Conservation (phyloP, 2,113 vertebrate genomes). For the Loxodonta africana region DNA sequence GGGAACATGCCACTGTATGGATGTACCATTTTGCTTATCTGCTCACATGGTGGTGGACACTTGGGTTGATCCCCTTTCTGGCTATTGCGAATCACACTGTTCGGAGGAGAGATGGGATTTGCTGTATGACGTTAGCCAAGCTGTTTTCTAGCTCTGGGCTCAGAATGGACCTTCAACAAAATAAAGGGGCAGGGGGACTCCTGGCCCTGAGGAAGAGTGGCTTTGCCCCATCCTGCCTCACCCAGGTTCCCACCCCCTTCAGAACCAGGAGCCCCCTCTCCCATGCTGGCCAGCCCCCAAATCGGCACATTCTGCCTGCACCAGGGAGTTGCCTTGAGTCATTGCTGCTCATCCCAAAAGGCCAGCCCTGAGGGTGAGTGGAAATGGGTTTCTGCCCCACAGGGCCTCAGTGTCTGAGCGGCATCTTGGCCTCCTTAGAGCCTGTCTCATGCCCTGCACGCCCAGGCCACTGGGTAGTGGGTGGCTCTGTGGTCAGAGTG, state of each 20-base stretch:
- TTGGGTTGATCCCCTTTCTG: fast-evolving
- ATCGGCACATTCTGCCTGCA: background rate
- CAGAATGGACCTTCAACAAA: background rate
- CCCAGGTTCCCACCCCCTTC: background rate
- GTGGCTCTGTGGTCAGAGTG: background rate
- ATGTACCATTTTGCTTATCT: background rate
- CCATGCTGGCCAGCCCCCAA: background rate
- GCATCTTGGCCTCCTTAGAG: background rate
- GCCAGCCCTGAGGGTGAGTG: fast-evolving
- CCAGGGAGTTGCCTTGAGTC: background rate
- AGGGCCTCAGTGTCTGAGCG: background rate
- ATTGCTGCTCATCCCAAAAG: background rate
- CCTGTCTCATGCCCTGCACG: background rate
- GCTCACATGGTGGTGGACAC: fast-evolving
- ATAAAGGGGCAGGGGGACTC: too few species aligned
- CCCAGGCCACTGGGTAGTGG: background rate
- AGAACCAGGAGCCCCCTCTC: background rate
- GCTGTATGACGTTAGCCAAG: background rate
- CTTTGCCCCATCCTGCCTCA: too few species aligned
- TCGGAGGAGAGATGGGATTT: fast-evolving
- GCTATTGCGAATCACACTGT: fast-evolving
- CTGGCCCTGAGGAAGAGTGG: too few species aligned
- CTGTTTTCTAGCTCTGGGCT: background rate
- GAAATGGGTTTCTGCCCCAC: background rate
- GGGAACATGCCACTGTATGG: fast-evolving